Evolutionary conservation across 2,888 invertebrate genomes (phyloP).

Genomic region (Reticulitermes lucifugus): DNA sequence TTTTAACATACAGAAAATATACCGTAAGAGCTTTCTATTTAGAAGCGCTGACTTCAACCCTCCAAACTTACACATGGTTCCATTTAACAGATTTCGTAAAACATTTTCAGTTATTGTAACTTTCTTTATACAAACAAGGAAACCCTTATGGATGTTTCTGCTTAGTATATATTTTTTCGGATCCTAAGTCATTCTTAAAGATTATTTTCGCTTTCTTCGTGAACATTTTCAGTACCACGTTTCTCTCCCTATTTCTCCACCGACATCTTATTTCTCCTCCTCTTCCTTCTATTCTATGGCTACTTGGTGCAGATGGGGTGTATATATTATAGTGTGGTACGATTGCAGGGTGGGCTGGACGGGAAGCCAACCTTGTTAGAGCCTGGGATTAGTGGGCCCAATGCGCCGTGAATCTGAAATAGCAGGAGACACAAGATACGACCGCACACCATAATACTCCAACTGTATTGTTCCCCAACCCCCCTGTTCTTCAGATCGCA

Average conservation of each 20-base stretch:
- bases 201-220: background rate
- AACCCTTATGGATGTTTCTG: too few relatives aligned
- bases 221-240: background rate
- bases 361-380: constrained; percentile 36
- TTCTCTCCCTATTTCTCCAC: background rate
- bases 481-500: background rate
- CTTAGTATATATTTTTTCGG: too few relatives aligned
- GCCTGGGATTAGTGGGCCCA: constrained; percentile 39
- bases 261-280: background rate
- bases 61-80: too few relatives aligned
- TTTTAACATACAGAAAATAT: too few relatives aligned
- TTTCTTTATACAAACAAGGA: too few relatives aligned
- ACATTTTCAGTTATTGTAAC: too few relatives aligned
- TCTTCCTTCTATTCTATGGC: background rate
- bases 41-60: too few relatives aligned
- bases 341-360: constrained; percentile 18
- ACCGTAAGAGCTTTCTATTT: too few relatives aligned
- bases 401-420: constrained; percentile 43
- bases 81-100: too few relatives aligned
- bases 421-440: constrained; percentile 35
- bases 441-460: constrained; percentile 36
- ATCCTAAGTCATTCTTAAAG: too few relatives aligned
- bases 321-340: constrained; percentile 39
- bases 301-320: constrained; percentile 36
- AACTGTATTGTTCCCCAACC: constrained; percentile 25